phyloP scores from a whole-genome alignment of 2,797 vertebrate genomes.

The Spheniscus humboldti region DNA sequence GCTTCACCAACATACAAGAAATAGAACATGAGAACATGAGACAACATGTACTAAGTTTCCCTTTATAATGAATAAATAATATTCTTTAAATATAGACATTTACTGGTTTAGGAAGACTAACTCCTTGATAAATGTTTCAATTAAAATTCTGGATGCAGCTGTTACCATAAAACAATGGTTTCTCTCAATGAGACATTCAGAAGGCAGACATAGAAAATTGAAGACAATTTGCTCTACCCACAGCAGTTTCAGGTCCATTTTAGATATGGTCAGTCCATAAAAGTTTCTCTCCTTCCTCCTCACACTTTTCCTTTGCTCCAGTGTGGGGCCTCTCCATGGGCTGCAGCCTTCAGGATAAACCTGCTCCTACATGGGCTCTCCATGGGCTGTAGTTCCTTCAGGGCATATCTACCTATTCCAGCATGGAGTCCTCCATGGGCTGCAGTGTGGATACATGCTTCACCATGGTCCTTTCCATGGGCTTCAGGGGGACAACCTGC shows the following conservation, averaged over 20 bases:
- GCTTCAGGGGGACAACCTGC: background rate
- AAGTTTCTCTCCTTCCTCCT: background rate
- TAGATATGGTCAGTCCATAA: background rate
- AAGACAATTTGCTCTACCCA: background rate
- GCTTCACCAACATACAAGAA: background rate
- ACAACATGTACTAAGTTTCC: background rate
- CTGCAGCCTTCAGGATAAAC: background rate
- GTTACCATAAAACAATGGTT: background rate
- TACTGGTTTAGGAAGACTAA: background rate
- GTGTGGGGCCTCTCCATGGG: background rate
- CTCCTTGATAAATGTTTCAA: background rate
- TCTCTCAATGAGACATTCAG: background rate
- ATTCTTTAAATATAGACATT: background rate
- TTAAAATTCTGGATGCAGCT: background rate
- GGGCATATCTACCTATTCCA: background rate
- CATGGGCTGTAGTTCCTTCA: background rate
- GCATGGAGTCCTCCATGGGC: background rate
- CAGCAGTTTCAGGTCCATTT: background rate
- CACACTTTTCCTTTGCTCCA: no score
- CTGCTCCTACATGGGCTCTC: background rate
- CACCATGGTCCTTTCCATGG: background rate
- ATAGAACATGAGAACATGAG: background rate
- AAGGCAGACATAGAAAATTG: background rate
- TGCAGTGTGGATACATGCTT: background rate
- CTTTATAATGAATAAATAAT: background rate